A percentile compares a stretch with the other conserved stretches of the same genome.
Conservation (phyloP, 2,888 invertebrate genomes). For the Plagodis pulveraria region DNA sequence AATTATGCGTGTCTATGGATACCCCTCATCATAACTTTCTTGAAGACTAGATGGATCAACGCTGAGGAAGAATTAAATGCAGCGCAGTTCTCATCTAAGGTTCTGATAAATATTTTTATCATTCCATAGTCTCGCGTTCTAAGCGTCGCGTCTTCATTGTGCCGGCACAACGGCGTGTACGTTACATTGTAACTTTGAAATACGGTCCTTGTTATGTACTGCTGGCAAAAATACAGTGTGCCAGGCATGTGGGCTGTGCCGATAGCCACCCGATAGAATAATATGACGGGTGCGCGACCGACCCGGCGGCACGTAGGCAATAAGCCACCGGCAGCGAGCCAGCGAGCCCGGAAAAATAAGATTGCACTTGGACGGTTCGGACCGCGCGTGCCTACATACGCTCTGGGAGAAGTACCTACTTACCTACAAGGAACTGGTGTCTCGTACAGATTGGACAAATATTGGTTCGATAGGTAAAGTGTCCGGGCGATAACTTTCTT, state of each 20-base stretch:
- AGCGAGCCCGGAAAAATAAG: constrained; percentile 77
- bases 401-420: constrained; percentile 24
- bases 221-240: neutral
- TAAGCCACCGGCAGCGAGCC: constrained; percentile 79
- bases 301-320: constrained; percentile 82
- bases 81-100: too few species aligned
- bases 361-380: constrained; percentile 67
- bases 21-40: too few species aligned
- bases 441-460: too few species aligned
- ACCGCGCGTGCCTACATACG: constrained; percentile 64
- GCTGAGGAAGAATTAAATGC: too few species aligned
- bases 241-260: constrained; percentile 68
- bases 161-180: too few species aligned
- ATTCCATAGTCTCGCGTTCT: too few species aligned
- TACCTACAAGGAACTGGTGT: constrained; percentile 6
- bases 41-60: too few species aligned
- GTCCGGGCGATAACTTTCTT: neutral
- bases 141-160: too few species aligned
- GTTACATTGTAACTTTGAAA: too few species aligned
- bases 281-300: constrained; percentile 78
- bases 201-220: constrained; percentile 2
- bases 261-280: constrained; percentile 83
- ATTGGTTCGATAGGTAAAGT: too few species aligned
- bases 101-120: too few species aligned
- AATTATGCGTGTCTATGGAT: too few species aligned